Evolutionary conservation across 2,888 invertebrate genomes (phyloP), one percentile per base, ranked within the genome.

Genomic region (Margaritifera margaritifera): DNA sequence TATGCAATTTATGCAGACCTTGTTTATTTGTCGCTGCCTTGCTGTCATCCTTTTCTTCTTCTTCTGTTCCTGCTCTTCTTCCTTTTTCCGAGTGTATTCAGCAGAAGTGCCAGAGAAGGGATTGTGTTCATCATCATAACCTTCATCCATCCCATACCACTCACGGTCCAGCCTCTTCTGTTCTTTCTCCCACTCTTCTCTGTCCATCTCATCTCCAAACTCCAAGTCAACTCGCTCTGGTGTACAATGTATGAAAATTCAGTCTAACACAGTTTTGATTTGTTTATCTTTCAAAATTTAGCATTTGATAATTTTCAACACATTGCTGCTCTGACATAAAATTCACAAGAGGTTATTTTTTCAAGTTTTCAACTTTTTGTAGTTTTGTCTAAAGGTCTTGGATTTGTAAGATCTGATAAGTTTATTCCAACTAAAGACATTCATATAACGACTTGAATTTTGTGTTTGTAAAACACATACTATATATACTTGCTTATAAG

Each of bases 131-230:
- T 97, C 96, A 79, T 97, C 96, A 71, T 89, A 90, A 1, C 89
- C 89, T 91, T 98, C 97, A 81, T 97, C 98, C 91, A 98, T 94
- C 76, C 94, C 94, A 88, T 99, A 99, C 99, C 99, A 99, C 84
- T 98, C 98, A 67, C 99, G 92, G 88, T 99, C 99, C 60, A 89
- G 77, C 11, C 88, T 75, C 69, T 86, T 88, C 80, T 89, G 88
- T 68, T 87, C 89, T 8, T 82, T 84, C 66, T 87, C 87, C 88
- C 87, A 88, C 1, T 82, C 81, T 6, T 62, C 67, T 6, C 72
- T 93, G 53, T 97, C 96, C 42, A 94, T 92, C 60, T 94, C 94
- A 62, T 84, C 80, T 24, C 80, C 75, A 67, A 82, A 83, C 42
- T 77, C 77, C 11, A 78, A 42, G 42, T 81, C 78, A 20, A 71